phyloP scores from a whole-genome alignment of 2,888 invertebrate species.

The Mayetiola destructor region DNA sequence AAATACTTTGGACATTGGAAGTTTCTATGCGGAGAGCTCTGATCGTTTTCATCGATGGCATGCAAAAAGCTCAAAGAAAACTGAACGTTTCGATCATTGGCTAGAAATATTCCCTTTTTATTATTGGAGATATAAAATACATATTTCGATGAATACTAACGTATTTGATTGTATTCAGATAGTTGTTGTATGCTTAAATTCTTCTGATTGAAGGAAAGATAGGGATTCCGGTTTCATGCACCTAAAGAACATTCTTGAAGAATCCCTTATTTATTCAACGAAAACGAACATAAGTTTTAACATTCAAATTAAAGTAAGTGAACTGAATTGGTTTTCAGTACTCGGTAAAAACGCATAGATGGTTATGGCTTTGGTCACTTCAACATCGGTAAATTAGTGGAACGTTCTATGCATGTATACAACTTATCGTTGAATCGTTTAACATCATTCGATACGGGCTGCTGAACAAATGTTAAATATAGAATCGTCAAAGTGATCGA shows the following conservation, averaged over 20 bases:
- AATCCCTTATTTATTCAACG: too few relatives aligned
- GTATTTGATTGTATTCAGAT: not conserved
- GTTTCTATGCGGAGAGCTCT: too few relatives aligned
- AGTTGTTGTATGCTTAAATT: not conserved
- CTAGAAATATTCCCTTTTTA: not conserved
- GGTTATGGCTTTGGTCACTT: too few relatives aligned
- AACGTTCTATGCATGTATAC: too few relatives aligned
- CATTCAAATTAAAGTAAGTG: too few relatives aligned
- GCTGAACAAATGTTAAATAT: slow-evolving; percentile 1
- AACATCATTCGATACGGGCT: not conserved
- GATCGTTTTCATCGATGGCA: not conserved
- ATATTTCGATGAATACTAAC: not conserved
- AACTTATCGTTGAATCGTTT: too few relatives aligned
- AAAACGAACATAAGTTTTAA: too few relatives aligned
- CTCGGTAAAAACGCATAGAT: too few relatives aligned
- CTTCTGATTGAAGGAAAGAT: not conserved
- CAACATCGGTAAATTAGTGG: too few relatives aligned
- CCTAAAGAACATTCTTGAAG: not conserved
- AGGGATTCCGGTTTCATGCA: not conserved
- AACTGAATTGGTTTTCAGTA: too few relatives aligned
- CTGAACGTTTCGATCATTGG: slow-evolving; percentile 6
- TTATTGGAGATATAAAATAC: not conserved
- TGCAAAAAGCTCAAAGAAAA: not conserved
- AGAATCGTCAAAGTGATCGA: slow-evolving; percentile 2
- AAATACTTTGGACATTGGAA: too few relatives aligned